These are phyloP conservation scores for Caenorhabditis sp. DNA, from an alignment of 2,888 invertebrate species.

Conservation along the genomic window DNA sequence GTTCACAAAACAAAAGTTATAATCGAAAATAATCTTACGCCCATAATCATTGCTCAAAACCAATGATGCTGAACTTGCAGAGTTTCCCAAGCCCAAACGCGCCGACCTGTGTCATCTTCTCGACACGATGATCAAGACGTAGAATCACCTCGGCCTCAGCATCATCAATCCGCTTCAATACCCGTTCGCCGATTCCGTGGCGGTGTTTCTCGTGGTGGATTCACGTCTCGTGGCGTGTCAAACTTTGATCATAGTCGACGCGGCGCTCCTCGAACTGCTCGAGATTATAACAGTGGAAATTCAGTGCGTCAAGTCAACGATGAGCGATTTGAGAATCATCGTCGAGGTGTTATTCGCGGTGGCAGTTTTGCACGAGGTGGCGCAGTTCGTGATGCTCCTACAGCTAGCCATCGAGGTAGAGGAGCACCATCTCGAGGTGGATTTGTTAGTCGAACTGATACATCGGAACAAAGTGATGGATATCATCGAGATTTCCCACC, in stretches of 20 bases:
- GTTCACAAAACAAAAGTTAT: no score
- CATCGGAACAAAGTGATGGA: constrained; percentile 33
- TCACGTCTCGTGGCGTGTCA: neutral
- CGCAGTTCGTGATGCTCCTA: neutral
- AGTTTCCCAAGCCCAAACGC: neutral
- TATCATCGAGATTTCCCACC: constrained; percentile 22
- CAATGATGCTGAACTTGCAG: neutral
- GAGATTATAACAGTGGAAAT: neutral
- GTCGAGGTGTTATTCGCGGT: constrained; percentile 37
- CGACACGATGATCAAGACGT: neutral
- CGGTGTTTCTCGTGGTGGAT: neutral
- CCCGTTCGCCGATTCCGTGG: neutral
- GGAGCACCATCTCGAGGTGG: constrained; percentile 1
- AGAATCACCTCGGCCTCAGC: neutral
- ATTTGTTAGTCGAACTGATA: constrained; percentile 12
- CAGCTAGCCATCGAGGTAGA: neutral
- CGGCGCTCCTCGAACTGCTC: neutral
- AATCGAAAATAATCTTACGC: no score
- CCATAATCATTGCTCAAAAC: no score
- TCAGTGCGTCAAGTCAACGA: constrained; percentile 1
- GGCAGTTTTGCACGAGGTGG: constrained; percentile 5
- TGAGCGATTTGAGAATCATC: constrained; percentile 39
- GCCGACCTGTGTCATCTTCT: neutral
- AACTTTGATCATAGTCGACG: neutral
- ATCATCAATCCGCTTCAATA: neutral